Evolutionary conservation across 2,113 vertebrate species (phyloP).

Genomic region (Ivindomyrus marchei): DNA sequence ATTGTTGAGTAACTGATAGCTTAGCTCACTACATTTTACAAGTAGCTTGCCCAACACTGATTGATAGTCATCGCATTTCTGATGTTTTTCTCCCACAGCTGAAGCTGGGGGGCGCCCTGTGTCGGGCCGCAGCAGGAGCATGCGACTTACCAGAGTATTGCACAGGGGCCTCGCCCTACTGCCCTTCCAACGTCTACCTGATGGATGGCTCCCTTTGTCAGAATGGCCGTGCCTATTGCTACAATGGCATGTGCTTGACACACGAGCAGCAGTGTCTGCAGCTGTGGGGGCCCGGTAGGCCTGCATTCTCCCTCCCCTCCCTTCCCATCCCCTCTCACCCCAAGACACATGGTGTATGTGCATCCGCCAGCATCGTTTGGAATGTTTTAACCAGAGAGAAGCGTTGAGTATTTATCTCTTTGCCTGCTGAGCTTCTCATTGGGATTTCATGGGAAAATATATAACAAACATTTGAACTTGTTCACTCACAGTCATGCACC

Average conservation of each 20-base stretch:
- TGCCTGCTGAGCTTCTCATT: not conserved
- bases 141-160: slow-evolving; percentile 93
- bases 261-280: slow-evolving; percentile 81
- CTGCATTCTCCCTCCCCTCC: not conserved
- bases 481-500: not conserved
- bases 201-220: slow-evolving; percentile 80
- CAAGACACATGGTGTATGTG: not conserved
- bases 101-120: slow-evolving; percentile 73
- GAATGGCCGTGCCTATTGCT: slow-evolving; percentile 69
- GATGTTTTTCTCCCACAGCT: slow-evolving; percentile 52
- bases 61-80: not conserved
- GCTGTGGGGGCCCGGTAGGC: slow-evolving; percentile 86
- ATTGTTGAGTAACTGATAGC: too few relatives aligned
- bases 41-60: not conserved
- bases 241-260: slow-evolving; percentile 83
- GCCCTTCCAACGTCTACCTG: slow-evolving; percentile 78
- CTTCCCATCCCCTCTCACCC: not conserved
- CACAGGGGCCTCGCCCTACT: slow-evolving; percentile 75
- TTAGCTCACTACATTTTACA: too few relatives aligned
- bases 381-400: not conserved
- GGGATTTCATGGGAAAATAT: too few relatives aligned
- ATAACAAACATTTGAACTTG: too few relatives aligned
- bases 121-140: slow-evolving; percentile 67
- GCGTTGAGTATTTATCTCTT: not conserved
- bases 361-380: not conserved